Conservation (phyloP, 2,888 invertebrate species). For the Leucania comma region DNA sequence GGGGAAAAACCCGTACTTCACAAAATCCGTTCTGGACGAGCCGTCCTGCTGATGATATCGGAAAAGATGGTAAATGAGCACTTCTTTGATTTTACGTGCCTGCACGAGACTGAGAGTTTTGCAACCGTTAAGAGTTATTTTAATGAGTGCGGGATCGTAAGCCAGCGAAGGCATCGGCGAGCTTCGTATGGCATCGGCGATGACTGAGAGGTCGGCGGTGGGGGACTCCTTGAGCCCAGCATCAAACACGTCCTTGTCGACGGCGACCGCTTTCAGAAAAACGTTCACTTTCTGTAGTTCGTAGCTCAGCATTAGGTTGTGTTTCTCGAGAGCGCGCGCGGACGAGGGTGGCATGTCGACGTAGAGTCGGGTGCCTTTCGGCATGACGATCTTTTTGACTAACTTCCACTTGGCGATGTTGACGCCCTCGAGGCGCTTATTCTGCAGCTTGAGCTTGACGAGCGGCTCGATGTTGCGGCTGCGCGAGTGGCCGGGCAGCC, state of each 20-base stretch:
- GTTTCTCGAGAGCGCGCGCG: conserved; percentile 79
- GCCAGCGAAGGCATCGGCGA: conserved; percentile 77
- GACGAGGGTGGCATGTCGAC: conserved; percentile 86
- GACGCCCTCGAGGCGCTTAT: conserved; percentile 75
- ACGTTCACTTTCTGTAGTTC: conserved; percentile 86
- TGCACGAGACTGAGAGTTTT: conserved; percentile 71
- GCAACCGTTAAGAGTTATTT: conserved; percentile 77
- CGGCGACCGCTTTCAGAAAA: conserved; percentile 81
- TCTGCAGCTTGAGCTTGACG: conserved; percentile 82
- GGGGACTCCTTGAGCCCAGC: conserved; percentile 76
- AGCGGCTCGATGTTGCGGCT: conserved; percentile 78
- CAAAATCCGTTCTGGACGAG: conserved; percentile 76
- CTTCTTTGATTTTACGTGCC: conserved; percentile 82
- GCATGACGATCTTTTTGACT: conserved; percentile 81
- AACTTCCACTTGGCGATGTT: conserved; percentile 85
- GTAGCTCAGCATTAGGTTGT: conserved; percentile 83
- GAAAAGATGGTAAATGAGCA: conserved; percentile 78
- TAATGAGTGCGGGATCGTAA: conserved; percentile 73
- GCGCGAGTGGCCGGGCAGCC: conserved; percentile 85
- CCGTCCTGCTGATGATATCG: conserved; percentile 77
- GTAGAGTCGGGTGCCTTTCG: conserved; percentile 83
- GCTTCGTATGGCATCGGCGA: conserved; percentile 68
- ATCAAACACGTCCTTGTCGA: conserved; percentile 84
- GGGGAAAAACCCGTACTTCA: conserved; percentile 79
- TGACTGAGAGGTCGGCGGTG: conserved; percentile 57